Evolutionary conservation across 2,888 invertebrate genomes (phyloP).

Genomic region (Opisthograptis luteolata): DNA sequence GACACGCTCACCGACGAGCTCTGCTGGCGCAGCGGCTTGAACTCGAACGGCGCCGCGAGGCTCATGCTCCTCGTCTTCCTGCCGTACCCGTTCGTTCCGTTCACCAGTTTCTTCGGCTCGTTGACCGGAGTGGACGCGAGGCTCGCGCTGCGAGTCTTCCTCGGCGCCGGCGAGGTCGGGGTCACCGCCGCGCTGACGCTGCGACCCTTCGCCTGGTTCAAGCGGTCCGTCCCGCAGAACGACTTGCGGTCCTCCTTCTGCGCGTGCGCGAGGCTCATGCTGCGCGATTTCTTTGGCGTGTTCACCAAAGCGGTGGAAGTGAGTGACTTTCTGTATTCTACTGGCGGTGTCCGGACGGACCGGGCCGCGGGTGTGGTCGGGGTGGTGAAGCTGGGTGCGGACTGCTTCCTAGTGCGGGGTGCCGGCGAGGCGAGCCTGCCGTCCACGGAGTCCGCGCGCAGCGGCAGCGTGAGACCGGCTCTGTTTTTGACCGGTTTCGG

Average conservation of each 20-base stretch:
- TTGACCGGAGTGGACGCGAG: slow-evolving; percentile 68
- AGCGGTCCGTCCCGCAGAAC: slow-evolving; percentile 66
- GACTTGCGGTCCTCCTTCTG: slow-evolving; percentile 55
- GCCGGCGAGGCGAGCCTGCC: slow-evolving; percentile 19
- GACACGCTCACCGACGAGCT: slow-evolving; percentile 54
- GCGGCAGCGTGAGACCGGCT: slow-evolving; percentile 63
- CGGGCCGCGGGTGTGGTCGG: slow-evolving; percentile 62
- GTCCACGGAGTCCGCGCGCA: slow-evolving; percentile 52
- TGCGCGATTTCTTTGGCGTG: slow-evolving; percentile 72
- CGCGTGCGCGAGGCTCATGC: slow-evolving; percentile 66
- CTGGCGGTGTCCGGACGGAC: slow-evolving; percentile 60
- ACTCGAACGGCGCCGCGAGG: slow-evolving; percentile 58
- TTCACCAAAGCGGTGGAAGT: slow-evolving; percentile 49
- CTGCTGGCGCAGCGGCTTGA: slow-evolving; percentile 57
- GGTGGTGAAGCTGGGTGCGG: slow-evolving; percentile 73
- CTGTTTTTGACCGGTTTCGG: slow-evolving; percentile 48
- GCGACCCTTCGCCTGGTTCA: slow-evolving; percentile 54
- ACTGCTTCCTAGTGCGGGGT: slow-evolving; percentile 66
- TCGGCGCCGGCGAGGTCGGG: slow-evolving; percentile 47
- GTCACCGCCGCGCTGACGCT: slow-evolving; percentile 59
- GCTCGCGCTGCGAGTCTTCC: slow-evolving; percentile 70
- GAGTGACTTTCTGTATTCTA: slow-evolving; percentile 61
- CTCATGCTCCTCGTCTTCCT: slow-evolving; percentile 78
- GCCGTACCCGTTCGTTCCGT: slow-evolving; percentile 49
- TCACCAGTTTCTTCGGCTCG: slow-evolving; percentile 57